A percentile compares a stretch with the other conserved stretches of the same genome.
Conservation (phyloP, 2,113 vertebrate species). For the Muntiacus muntjak region DNA sequence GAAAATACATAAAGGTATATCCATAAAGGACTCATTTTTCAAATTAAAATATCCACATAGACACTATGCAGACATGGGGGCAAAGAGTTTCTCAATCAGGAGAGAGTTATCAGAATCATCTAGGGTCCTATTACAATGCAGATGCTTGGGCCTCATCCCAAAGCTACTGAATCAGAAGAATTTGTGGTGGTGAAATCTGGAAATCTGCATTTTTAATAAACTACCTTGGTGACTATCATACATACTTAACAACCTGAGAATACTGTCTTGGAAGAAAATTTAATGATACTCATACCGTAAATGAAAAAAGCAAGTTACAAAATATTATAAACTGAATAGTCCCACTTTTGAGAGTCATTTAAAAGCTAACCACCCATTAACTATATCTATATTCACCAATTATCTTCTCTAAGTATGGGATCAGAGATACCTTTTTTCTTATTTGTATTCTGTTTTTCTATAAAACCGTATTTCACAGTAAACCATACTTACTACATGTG, state of each 20-base stretch:
- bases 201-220: background rate
- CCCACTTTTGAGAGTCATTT: background rate
- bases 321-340: background rate
- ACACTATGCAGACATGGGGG: background rate
- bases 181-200: background rate
- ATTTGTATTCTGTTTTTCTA: background rate
- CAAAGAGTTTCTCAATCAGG: background rate
- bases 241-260: background rate
- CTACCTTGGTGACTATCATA: background rate
- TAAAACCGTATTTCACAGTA: background rate
- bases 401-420: background rate
- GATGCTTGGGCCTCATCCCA: background rate
- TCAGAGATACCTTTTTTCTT: background rate
- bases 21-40: background rate
- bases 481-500: background rate
- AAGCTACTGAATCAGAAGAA: background rate
- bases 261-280: background rate
- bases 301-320: background rate
- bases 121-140: background rate
- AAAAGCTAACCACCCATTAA: background rate
- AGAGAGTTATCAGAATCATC: background rate
- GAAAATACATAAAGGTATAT: background rate
- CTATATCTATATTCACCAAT: background rate
- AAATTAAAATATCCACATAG: slow-evolving; percentile 16
- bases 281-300: background rate